Evolutionary conservation across 1,140 invertebrate species (phyloP), one percentile per base, ranked within the genome.

Genomic region (Drosophila kikkawai): DNA sequence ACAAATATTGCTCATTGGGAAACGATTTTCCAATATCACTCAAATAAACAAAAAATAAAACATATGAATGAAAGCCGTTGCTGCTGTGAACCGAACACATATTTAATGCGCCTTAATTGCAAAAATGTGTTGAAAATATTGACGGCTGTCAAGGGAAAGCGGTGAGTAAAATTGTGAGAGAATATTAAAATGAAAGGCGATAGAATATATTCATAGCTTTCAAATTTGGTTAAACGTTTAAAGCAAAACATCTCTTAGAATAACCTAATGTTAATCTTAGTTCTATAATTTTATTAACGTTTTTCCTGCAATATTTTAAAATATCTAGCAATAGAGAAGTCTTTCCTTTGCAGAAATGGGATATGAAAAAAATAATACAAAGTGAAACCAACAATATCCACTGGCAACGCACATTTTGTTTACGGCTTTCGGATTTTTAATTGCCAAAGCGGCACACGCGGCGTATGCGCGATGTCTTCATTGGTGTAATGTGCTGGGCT

Each of bases 381-480:
- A 64, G 48, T 44, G 19, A 58, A 37, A 59, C 44, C 50, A 7
- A 34, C 50, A 64, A 58, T 39, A 56, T 55, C 39, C 61, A 63
- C 48, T 44, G 60, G 51, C 66, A 47, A 65, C 45, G 79, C 77
- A 80, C 47, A 68, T 63, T 83, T 83, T 87, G 75, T 82, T 87
- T 87, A 87, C 70, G 51, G 58, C 19, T 56, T 50, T 45, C 29
- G 19, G 34, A 42, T 63, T 82, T 86, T 86, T 85, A 85, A 85
- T 84, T 84, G 73, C 73, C 66, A 44, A 44, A 67, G 61, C 59
- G 51, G 79, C 66, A 68, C 82, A 87, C 70, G 79, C 75, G 50
- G 51, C 83, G 79, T 87, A 86, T 85, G 79, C 69, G 79, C 79
- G 63, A 86, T 86, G 67, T 87, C 70, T 82, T 76, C 39, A 45